A percentile compares a stretch with the other conserved stretches of the same genome.
Conservation (phyloP, 1,140 invertebrate species). For the Atta cephalotes region DNA sequence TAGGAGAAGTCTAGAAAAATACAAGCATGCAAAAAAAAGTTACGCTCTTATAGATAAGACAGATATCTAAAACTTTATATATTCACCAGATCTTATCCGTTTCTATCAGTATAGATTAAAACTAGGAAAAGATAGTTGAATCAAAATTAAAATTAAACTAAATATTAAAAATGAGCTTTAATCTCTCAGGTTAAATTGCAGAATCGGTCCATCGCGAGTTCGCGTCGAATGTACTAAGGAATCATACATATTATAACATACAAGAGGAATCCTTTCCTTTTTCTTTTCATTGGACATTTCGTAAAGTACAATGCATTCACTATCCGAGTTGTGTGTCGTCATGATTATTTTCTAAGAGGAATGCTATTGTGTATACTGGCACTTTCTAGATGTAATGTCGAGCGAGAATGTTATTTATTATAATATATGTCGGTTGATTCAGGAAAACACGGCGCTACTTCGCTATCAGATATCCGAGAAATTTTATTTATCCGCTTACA, state of each 20-base stretch:
- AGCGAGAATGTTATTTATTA: slow-evolving; percentile 42
- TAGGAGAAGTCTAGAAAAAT: neutral
- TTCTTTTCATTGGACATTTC: neutral
- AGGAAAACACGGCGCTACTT: slow-evolving; percentile 8
- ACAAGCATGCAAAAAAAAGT: neutral
- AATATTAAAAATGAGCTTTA: neutral
- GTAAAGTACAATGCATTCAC: slow-evolving; percentile 29
- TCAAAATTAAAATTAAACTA: no score
- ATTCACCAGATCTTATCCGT: no score
- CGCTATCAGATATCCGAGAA: neutral
- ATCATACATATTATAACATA: neutral
- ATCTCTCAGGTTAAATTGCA: slow-evolving; percentile 29
- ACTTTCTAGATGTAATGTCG: slow-evolving; percentile 43
- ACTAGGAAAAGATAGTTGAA: no score
- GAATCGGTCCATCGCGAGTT: neutral
- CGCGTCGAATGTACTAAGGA: neutral
- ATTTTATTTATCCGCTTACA: slow-evolving; percentile 9
- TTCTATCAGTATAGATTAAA: no score
- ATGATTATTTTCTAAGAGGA: slow-evolving; percentile 13
- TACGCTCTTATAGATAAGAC: neutral
- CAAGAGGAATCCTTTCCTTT: neutral
- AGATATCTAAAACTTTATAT: no score
- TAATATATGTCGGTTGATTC: slow-evolving; percentile 1
- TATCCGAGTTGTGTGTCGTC: neutral
- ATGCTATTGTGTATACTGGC: neutral